phyloP scores from a whole-genome alignment of 2,888 invertebrate species.

The Tachina lurida region DNA sequence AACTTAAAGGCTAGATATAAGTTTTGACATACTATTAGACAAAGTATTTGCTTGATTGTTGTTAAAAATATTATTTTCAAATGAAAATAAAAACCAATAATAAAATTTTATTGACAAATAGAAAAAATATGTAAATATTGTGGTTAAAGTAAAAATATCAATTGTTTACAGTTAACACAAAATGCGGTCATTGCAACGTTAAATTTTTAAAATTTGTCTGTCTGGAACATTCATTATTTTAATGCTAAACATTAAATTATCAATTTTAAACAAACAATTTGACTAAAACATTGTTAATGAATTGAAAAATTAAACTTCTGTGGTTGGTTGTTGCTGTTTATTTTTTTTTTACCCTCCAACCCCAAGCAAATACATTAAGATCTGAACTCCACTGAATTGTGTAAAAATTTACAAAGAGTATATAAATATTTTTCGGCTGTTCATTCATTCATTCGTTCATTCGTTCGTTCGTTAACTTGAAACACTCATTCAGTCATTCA shows the following conservation, averaged over 20 bases:
- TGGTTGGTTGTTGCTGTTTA: constrained; percentile 4
- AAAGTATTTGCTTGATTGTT: no score
- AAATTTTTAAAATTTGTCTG: constrained; percentile 34
- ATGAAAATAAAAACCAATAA: not conserved
- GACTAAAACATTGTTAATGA: constrained; percentile 40
- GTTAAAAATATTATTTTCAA: not conserved
- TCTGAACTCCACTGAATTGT: not conserved
- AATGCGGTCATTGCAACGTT: constrained; percentile 51
- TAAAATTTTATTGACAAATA: not conserved
- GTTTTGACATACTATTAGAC: no score
- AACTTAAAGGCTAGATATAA: no score
- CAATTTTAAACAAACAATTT: constrained; percentile 16
- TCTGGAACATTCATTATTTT: not conserved
- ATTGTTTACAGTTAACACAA: constrained; percentile 2
- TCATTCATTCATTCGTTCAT: not conserved
- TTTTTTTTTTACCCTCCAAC: not conserved
- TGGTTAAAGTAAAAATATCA: constrained; percentile 9
- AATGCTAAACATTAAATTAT: constrained; percentile 3
- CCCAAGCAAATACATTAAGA: not conserved
- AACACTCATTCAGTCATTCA: constrained; percentile 1
- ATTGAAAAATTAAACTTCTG: constrained; percentile 45
- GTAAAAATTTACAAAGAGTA: not conserved
- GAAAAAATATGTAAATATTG: not conserved
- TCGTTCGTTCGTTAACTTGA: not conserved
- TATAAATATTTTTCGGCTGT: not conserved